These are phyloP conservation scores for Crocuta crocuta DNA, from an alignment of 2,113 vertebrate genomes.

Conservation along the genomic window DNA sequence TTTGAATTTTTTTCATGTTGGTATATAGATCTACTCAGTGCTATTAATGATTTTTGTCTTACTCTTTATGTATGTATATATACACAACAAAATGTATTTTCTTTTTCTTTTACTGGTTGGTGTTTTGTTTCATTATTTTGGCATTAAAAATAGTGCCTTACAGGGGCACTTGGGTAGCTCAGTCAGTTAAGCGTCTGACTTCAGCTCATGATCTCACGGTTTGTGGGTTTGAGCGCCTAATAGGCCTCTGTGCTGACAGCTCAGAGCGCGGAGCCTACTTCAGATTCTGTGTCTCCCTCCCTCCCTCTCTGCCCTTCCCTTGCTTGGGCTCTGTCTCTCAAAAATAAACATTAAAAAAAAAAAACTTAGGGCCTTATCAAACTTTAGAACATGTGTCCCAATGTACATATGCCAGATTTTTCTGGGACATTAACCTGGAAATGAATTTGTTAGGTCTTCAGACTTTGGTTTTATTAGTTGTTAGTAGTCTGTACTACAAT, in stretches of 20 bases:
- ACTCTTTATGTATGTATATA: rapidly evolving
- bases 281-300: too few relatives aligned
- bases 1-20: neutral
- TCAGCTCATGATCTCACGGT: too few relatives aligned
- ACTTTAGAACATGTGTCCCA: neutral
- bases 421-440: neutral
- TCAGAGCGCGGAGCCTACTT: too few relatives aligned
- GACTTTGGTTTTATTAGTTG: neutral
- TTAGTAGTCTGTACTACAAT: neutral
- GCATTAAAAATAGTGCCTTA: neutral
- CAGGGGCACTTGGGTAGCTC: too few relatives aligned
- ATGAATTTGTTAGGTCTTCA: neutral
- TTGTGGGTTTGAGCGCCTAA: too few relatives aligned
- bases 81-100: neutral
- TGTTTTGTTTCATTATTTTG: neutral
- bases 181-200: too few relatives aligned
- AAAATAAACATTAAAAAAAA: too few relatives aligned
- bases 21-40: neutral
- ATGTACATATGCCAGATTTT: neutral
- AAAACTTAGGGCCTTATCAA: neutral
- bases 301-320: too few relatives aligned
- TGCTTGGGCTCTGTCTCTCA: too few relatives aligned
- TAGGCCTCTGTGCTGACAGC: too few relatives aligned
- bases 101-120: neutral
- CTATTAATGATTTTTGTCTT: neutral